These are phyloP conservation scores for Druceiella hillmani DNA, from an alignment of 2,888 invertebrate genomes.

Conservation along the genomic window DNA sequence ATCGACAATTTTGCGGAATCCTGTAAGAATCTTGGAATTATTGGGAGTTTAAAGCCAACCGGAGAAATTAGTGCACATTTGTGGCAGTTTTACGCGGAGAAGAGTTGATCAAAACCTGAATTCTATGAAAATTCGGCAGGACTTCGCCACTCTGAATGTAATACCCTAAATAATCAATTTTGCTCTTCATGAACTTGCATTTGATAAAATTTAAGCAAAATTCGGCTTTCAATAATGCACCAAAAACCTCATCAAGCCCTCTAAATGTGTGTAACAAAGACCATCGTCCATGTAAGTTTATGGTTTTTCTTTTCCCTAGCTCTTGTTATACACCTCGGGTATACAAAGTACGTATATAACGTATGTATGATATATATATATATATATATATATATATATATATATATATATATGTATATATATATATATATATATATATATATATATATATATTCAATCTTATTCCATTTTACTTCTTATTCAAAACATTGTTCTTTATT, in stretches of 20 bases:
- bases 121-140: background rate
- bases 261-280: background rate
- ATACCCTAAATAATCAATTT: background rate
- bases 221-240: background rate
- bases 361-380: no score
- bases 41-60: background rate
- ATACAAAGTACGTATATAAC: no score
- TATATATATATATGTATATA: no score
- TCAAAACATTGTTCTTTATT: no score
- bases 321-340: background rate
- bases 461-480: no score
- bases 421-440: no score
- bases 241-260: background rate
- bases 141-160: background rate
- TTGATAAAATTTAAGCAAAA: background rate
- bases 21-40: background rate
- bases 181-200: background rate
- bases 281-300: background rate
- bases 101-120: background rate
- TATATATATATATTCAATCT: no score
- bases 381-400: no score
- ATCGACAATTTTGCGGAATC: background rate
- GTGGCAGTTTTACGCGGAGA: background rate
- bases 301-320: background rate
- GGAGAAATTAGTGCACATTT: background rate